Evolutionary conservation across 2,888 invertebrate genomes (phyloP), one percentile per base, ranked within the genome.

Genomic region (Rhingia campestris): DNA sequence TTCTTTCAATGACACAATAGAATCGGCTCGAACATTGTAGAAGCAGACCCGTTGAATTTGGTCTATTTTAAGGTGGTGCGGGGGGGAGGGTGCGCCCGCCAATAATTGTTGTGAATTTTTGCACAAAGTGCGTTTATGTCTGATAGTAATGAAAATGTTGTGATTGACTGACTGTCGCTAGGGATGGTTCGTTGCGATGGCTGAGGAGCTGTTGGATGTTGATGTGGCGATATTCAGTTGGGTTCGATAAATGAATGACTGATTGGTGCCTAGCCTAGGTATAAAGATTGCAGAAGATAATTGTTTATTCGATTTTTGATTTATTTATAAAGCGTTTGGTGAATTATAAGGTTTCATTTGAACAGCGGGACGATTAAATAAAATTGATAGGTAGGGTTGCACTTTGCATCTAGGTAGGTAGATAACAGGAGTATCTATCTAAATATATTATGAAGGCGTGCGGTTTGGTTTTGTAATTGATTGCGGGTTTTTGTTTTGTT

Each of bases 91-190:
- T 43, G 59, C 59, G 59, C 59, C 49, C 43, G 43, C 33, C 43
- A 53, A 72, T 59, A 61, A 22, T 51, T 45, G 22, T 22, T 22
- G 22, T 22, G 22, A 22, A 22, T 22, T 22, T 2, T 22, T 58
- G 41, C 47, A 69, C 58, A 58, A 58, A 58, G 49, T 58, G 69
- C 47, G 14, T 41, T 70, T 39, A 14, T n/a, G 39, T 41, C 45
- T 59, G 58, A 70, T 58, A 45, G 39, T 41, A 41, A 59, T 59
- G 39, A 58, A 22, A 22, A 49, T 14, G 58, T 39, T 59, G 39
- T 39, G 49, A 41, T 10, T 10, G 49, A 9, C 43, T 12, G 56
- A 45, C 39, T 37, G 22, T 45, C 12, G 14, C 9, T 35, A 54
- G 9, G 9, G 58, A 70, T 70, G 69, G 39, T 2, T 12, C 47